Evolutionary conservation across 2,113 vertebrate genomes (phyloP), one percentile per base, ranked within the genome.

Genomic region (Phaethornis superciliosus): DNA sequence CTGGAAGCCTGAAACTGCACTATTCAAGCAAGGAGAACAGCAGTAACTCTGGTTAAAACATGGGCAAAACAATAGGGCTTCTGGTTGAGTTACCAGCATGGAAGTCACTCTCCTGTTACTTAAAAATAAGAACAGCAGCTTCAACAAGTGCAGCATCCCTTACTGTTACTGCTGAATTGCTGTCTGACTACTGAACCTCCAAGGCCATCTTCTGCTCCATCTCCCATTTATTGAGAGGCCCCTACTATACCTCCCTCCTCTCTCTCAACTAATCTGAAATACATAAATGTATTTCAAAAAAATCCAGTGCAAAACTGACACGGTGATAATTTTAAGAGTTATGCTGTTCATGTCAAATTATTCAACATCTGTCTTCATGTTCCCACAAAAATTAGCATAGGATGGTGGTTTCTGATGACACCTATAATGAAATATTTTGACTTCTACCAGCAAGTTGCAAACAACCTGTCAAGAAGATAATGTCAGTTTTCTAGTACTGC

Each of bases 371-470:
- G 97, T 98, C 98, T 98, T 98, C 98, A 96, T 97, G 98, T 97
- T 98, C 97, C 94, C 97, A 98, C 96, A 97, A 97, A 98, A 98
- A 98, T 98, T 98, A 98, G 98, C 98, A 98, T 98, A 98, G 97
- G 97, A 98, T 98, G 96, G 98, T 98, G 97, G 98, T 98, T 98
- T 97, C 97, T 97, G 97, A 97, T 97, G 98, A 98, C 97, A 98
- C 97, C 96, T 98, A 94, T 95, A 95, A 97, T 98, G 98, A 98
- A 98, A 98, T 98, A 98, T 98, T 98, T 98, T 98, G 98, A 98
- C 97, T 98, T 97, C 96, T 91, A 97, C 97, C 97, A 97, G 97
- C 96, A 97, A 97, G 98, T 97, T 98, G 97, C 98, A 98, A 98
- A 98, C 98, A 98, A 98, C 96, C 97, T 98, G 98, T 98, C 98